Evolutionary conservation across 2,113 vertebrate species (phyloP).

Genomic region (Lampris megalopsis): DNA sequence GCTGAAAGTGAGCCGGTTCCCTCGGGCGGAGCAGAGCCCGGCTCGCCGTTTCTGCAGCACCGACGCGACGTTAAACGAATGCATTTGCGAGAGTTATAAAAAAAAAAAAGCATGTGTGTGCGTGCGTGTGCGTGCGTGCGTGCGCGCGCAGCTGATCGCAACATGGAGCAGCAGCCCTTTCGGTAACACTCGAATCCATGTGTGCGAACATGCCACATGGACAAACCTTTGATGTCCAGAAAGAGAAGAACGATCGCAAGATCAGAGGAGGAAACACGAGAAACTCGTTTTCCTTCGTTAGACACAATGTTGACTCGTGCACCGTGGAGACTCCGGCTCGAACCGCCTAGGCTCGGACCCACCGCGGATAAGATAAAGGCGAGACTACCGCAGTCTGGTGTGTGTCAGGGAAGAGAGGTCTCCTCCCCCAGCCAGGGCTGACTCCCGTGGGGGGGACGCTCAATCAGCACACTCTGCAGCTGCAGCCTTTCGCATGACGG

Average conservation of each 20-base stretch:
- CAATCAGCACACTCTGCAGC: background rate
- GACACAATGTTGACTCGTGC: slow-evolving; percentile 30
- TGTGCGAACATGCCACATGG: background rate
- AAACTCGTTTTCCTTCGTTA: background rate
- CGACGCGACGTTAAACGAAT: background rate
- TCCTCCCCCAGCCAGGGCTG: background rate
- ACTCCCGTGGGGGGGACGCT: slow-evolving; percentile 7
- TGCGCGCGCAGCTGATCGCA: background rate
- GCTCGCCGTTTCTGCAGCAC: too few species aligned
- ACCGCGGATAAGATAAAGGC: slow-evolving; percentile 56
- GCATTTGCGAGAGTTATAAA: background rate
- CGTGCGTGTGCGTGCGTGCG: background rate
- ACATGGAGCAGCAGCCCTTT: too few species aligned
- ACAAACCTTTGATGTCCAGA: background rate
- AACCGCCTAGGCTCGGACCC: slow-evolving; percentile 10
- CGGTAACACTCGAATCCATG: too few species aligned
- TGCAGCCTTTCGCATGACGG: background rate
- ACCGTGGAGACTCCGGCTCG: background rate
- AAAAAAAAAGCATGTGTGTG: background rate
- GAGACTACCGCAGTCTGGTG: slow-evolving; percentile 43
- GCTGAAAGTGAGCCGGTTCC: too few species aligned
- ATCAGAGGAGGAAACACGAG: background rate
- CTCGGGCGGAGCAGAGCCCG: background rate
- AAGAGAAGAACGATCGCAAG: background rate
- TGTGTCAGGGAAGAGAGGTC: slow-evolving; percentile 38